phyloP scores from a whole-genome alignment of 2,888 invertebrate genomes.

The Iselma pallidipennis region DNA sequence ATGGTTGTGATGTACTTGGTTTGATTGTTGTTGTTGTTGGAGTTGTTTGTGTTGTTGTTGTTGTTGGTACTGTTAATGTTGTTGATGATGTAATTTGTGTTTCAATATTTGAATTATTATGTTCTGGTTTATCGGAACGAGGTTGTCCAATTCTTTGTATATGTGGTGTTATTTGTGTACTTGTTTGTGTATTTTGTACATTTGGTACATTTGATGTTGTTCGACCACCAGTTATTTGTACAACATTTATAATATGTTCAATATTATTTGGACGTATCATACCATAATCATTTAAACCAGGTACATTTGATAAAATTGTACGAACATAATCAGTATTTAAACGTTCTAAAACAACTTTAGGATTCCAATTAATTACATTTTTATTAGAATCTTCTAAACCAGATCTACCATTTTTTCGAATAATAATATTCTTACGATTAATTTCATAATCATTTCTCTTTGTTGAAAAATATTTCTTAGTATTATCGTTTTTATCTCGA shows the following conservation, averaged over 20 bases:
- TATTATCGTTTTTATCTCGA: not conserved
- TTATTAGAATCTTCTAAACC: not conserved
- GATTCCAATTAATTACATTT: constrained; percentile 12
- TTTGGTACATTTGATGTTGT: constrained; percentile 39
- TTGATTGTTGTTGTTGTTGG: constrained; percentile 31
- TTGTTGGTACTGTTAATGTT: constrained; percentile 22
- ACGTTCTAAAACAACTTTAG: constrained; percentile 35
- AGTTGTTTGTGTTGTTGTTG: constrained; percentile 30
- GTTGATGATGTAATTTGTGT: constrained; percentile 31
- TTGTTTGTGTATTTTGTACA: constrained; percentile 51
- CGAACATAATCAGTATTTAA: not conserved
- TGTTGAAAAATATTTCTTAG: too few relatives aligned
- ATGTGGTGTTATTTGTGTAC: constrained; percentile 56
- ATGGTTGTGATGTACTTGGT: constrained; percentile 49
- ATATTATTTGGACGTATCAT: constrained; percentile 62
- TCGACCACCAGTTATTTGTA: constrained; percentile 51
- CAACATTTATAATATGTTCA: constrained; percentile 53
- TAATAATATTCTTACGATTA: not conserved
- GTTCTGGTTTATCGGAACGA: constrained; percentile 47
- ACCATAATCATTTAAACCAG: constrained; percentile 63
- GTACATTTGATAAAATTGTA: constrained; percentile 58
- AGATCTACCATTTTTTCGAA: not conserved
- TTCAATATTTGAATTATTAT: constrained; percentile 28
- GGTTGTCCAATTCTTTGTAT: constrained; percentile 58
- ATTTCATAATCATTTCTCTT: not conserved